Evolutionary conservation across 2,113 vertebrate genomes (phyloP).

Genomic region (Uria lomvia): DNA sequence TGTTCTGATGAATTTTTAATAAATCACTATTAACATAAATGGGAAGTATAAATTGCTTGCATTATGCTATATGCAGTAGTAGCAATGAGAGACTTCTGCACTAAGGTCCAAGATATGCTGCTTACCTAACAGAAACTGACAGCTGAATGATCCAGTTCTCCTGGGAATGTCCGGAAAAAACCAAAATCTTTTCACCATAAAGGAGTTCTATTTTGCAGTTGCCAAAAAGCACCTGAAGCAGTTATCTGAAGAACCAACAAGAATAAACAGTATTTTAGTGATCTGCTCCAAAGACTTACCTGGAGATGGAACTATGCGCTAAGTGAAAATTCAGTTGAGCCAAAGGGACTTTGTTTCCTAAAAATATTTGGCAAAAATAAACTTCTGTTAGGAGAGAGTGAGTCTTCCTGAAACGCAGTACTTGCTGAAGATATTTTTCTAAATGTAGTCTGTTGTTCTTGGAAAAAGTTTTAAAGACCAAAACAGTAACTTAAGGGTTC

Average conservation of each 20-base stretch:
- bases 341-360: neutral
- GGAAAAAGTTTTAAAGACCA: neutral
- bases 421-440: neutral
- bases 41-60: slow-evolving; percentile 47
- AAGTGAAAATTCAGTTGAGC: neutral
- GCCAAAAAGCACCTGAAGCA: neutral
- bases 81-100: neutral
- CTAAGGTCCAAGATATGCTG: slow-evolving; percentile 2
- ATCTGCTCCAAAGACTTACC: neutral
- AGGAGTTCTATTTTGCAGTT: slow-evolving; percentile 14
- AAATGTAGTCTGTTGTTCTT: neutral
- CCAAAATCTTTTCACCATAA: neutral
- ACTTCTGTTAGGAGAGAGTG: neutral
- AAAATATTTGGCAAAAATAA: neutral
- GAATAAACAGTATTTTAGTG: neutral
- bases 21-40: slow-evolving; percentile 57
- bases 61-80: neutral
- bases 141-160: slow-evolving; percentile 5
- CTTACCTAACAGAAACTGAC: slow-evolving; percentile 29
- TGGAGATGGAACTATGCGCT: neutral
- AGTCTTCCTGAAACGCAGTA: neutral
- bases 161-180: neutral
- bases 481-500: neutral
- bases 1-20: slow-evolving; percentile 61
- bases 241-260: neutral